phyloP scores from a whole-genome alignment of 2,888 invertebrate species.

The Pollenia labialis region DNA sequence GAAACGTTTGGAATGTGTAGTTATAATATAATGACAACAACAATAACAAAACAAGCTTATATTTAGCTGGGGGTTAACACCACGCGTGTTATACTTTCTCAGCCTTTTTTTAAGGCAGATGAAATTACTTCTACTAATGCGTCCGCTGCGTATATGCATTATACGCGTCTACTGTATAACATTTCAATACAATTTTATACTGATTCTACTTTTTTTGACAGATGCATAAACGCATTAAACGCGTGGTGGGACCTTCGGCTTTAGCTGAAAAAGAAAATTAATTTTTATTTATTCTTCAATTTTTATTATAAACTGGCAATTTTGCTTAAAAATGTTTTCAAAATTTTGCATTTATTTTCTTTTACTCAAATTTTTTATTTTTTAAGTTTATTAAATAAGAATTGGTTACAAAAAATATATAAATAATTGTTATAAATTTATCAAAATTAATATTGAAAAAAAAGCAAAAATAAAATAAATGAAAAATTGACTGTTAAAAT shows the following conservation, averaged over 20 bases:
- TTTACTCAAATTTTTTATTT: slow-evolving; percentile 7
- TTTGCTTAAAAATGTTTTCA: slow-evolving; percentile 20
- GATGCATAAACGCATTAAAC: too few species aligned
- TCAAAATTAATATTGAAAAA: slow-evolving; percentile 60
- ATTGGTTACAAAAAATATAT: slow-evolving; percentile 64
- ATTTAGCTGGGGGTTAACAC: background rate
- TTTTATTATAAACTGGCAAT: slow-evolving; percentile 16
- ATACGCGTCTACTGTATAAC: too few species aligned
- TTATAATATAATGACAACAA: slow-evolving; percentile 25
- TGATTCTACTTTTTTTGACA: too few species aligned
- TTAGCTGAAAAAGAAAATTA: too few species aligned
- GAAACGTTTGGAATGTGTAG: slow-evolving; percentile 22
- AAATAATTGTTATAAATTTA: slow-evolving; percentile 61
- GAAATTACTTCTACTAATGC: too few species aligned
- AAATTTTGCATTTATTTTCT: slow-evolving; percentile 24
- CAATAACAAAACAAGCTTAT: slow-evolving; percentile 49
- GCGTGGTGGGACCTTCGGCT: too few species aligned
- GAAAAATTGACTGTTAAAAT: slow-evolving; percentile 69
- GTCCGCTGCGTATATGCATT: too few species aligned
- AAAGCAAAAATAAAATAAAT: slow-evolving; percentile 68
- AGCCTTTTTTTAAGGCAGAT: too few species aligned
- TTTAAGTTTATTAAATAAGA: slow-evolving; percentile 66
- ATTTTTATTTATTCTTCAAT: background rate
- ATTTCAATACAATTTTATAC: too few species aligned
- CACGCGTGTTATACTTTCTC: too few species aligned